Evolutionary conservation across 2,888 invertebrate species (phyloP).

Genomic region (Salpingus planirostris): DNA sequence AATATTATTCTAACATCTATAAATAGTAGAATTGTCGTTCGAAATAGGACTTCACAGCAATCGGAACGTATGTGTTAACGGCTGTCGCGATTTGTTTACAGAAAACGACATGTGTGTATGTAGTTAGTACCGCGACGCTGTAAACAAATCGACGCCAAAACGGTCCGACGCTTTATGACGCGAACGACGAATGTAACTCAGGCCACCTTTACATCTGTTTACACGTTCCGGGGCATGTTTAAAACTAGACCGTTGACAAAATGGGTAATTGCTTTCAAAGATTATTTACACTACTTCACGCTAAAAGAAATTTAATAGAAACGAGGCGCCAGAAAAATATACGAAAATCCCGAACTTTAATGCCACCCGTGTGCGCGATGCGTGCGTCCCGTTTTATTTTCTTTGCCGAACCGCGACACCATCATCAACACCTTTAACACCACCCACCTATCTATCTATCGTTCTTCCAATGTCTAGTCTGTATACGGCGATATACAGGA

Average conservation of each 20-base stretch:
- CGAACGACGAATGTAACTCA: conserved; percentile 33
- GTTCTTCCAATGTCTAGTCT: too few relatives aligned
- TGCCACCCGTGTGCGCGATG: conserved; percentile 23
- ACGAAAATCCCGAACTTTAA: conserved; percentile 29
- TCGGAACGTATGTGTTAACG: conserved; percentile 31
- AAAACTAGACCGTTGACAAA: conserved; percentile 41
- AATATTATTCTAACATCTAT: conserved; percentile 35
- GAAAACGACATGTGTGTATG: conserved; percentile 36
- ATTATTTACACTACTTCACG: conserved; percentile 36
- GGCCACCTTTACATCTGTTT: conserved; percentile 36
- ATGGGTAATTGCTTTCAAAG: conserved; percentile 41
- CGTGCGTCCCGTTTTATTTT: too few relatives aligned
- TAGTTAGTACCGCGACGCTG: conserved; percentile 37
- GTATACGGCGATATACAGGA: too few relatives aligned
- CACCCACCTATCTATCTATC: too few relatives aligned
- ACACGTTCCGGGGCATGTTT: conserved; percentile 37
- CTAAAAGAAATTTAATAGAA: conserved; percentile 37
- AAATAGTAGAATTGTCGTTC: conserved; percentile 34
- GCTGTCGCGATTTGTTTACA: conserved; percentile 38
- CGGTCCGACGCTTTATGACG: conserved; percentile 42
- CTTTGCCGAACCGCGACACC: conserved; percentile 16
- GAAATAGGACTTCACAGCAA: conserved; percentile 27
- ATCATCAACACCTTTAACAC: too few relatives aligned
- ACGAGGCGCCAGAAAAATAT: conserved; percentile 33
- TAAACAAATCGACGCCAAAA: conserved; percentile 49